Percentiles rank a stretch among this genome's conserved stretches.
Evolutionary conservation across 2,888 invertebrate species (phyloP).

Genomic region (Callosobruchus maculatus): DNA sequence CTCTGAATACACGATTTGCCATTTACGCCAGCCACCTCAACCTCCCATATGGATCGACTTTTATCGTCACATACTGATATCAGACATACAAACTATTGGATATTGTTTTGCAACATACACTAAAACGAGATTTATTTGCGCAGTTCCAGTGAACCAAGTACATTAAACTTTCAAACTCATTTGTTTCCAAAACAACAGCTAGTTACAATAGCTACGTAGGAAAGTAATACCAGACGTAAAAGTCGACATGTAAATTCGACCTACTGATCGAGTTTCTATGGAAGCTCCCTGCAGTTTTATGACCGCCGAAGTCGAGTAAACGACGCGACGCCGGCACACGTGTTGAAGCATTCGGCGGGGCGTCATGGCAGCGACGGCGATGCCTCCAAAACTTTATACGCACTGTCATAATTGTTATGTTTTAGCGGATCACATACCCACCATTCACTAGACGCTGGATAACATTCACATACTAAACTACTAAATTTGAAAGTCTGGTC

Average conservation of each 20-base stretch:
- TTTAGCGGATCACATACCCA: too few relatives aligned
- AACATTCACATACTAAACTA: too few relatives aligned
- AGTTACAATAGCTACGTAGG: too few relatives aligned
- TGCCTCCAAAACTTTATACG: too few relatives aligned
- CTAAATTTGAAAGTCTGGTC: too few relatives aligned
- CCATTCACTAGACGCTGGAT: too few relatives aligned
- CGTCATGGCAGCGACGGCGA: too few relatives aligned
- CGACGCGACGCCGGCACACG: not conserved
- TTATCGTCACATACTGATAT: not conserved
- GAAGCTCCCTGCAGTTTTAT: not conserved
- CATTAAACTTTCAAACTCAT: not conserved
- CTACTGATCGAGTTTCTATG: not conserved
- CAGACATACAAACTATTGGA: not conserved
- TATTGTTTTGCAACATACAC: not conserved
- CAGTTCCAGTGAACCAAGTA: not conserved
- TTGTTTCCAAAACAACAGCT: not conserved
- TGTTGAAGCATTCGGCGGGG: not conserved
- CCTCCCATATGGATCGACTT: not conserved
- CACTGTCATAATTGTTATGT: too few relatives aligned
- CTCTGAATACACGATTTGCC: too few relatives aligned
- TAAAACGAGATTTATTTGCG: not conserved
- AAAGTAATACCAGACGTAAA: not conserved
- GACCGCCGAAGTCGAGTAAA: not conserved
- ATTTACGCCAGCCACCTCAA: too few relatives aligned
- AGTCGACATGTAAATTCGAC: not conserved